Base-by-base conservation (phyloP, 2,888 invertebrate genomes). In the Phyllotreta striolata region DNA sequence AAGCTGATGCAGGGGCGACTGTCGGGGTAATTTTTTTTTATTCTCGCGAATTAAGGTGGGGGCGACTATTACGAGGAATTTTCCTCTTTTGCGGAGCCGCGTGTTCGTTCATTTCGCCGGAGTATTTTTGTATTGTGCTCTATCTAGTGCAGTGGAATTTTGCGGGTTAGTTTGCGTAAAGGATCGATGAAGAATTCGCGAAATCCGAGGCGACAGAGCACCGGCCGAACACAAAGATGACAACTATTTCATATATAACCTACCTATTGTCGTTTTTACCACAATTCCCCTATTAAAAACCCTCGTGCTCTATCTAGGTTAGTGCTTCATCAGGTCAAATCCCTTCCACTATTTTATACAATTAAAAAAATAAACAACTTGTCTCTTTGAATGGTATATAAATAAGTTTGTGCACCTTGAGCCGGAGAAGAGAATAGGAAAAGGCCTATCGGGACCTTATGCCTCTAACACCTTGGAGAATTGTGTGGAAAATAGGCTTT, bases 401-500 rank as follows among this genome's bases (percentile, higher is more conserved):
- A 37, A 52, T 38, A 52, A 52, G 35, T 35, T 9, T 10, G 8
- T 12, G 9, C 10, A 10, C 13, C 47, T 9, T 1, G 13, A 47
- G 51, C 14, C 8, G 52, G 52, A 52, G 39, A 13, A 24, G 24
- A 24, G 24, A 4, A 24, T 24, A 24, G 24, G 24, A 24, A 55
- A 56, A 49, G 51, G 64, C 63, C 66, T 46, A 47, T 52, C 63
- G 66, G 41, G 64, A 63, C 64, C 55, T 55, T 63, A 66, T 52
- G 58, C 61, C 63, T 47, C 65, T 41, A 58, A 64, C 68, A 66
- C 68, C 68, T 68, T 55, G 46, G 68, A 68, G 68, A 63, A 65
- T 66, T 68, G 64, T 47, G 61, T 52, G 55, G 58, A 24, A 64
- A 64, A 66, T 62, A 64, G 60, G 64, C 55, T 58, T 59, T 34